Percentiles rank a stretch among this genome's conserved stretches.
Evolutionary conservation across 2,888 invertebrate genomes (phyloP).

Genomic region (Acheta domesticus): DNA sequence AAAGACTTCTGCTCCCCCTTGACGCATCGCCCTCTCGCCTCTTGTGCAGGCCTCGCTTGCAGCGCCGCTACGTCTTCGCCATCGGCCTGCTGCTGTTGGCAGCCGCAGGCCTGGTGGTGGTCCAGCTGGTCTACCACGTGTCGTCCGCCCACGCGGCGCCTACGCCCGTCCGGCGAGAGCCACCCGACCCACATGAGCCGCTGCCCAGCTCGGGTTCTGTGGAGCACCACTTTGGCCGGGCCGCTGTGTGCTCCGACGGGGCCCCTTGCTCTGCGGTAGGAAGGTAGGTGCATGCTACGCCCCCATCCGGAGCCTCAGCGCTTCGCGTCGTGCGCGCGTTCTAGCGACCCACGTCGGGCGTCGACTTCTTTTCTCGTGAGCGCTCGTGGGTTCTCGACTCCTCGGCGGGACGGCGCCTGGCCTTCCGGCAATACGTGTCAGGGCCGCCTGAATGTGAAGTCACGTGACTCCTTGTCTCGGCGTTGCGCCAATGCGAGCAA

Average conservation of each 20-base stretch:
- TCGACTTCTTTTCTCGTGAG: not conserved
- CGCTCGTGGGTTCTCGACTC: constrained; percentile 1
- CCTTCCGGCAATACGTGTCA: constrained; percentile 18
- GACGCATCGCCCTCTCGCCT: not conserved
- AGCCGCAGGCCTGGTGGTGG: constrained; percentile 39
- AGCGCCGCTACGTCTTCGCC: constrained; percentile 39
- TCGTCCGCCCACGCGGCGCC: constrained; percentile 44
- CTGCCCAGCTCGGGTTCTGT: constrained; percentile 64
- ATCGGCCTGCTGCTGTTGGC: constrained; percentile 38
- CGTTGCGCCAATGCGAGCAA: not conserved
- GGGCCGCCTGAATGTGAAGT: not conserved
- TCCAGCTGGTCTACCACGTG: constrained; percentile 48
- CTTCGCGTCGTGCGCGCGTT: not conserved
- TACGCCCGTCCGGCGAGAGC: constrained; percentile 47
- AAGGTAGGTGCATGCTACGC: constrained; percentile 55
- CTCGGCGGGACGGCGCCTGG: not conserved
- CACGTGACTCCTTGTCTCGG: not conserved
- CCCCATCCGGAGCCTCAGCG: not conserved
- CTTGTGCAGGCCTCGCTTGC: constrained; percentile 40
- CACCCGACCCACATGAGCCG: constrained; percentile 62
- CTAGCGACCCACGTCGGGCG: not conserved
- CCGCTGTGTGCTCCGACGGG: constrained; percentile 76
- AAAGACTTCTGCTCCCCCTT: not conserved
- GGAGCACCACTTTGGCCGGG: constrained; percentile 62
- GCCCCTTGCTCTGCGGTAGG: constrained; percentile 72